Evolutionary conservation across 2,888 invertebrate species (phyloP), one percentile per base, ranked within the genome.

Genomic region (Thecocarcelia acutangulata): DNA sequence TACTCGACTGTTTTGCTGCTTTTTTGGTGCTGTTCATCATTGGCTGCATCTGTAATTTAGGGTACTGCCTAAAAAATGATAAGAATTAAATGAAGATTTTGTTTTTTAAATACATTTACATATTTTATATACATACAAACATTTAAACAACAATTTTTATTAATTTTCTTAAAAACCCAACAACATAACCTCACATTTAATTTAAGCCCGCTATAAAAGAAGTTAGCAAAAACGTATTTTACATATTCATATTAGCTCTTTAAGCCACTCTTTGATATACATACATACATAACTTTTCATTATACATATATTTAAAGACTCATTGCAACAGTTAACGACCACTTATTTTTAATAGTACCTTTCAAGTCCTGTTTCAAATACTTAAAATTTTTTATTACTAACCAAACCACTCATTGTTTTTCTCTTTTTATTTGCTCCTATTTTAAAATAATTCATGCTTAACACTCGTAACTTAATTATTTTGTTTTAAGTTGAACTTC

Each of bases 61-160:
- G 90, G 90, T 90, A 90, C 89, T 90, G 90, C 89, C 89, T 89
- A 83, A 86, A 86, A 87, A 85, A 84, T 84, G 80, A 84, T 76
- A 84, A 86, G 85, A 84, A 85, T 85, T 84, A 82, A 84, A 37
- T 24, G 28, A 85, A 87, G 84, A 73, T 80, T n/a, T n/a, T n/a
- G 72, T 28, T 42, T 54, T 21, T 46, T 28, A 24, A 15, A 50
- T 19, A n/a, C 24, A 46, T 66, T 3, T 73, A n/a, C n/a, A n/a
- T n/a, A 75, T 68, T 42, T 79, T 69, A 46, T 84, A 64, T 54
- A 78, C 40, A 64, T 54, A 78, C 40, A 58, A 37, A 72, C 73
- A 56, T 69, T 61, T 46, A 75, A 68, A 73, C 21, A 81, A 64
- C 80, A 81, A 80, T 83, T 69, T 58, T 58, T 44, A 64, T 83